Evolutionary conservation across 2,113 vertebrate genomes (phyloP).

Genomic region (Chionodraco myersi): DNA sequence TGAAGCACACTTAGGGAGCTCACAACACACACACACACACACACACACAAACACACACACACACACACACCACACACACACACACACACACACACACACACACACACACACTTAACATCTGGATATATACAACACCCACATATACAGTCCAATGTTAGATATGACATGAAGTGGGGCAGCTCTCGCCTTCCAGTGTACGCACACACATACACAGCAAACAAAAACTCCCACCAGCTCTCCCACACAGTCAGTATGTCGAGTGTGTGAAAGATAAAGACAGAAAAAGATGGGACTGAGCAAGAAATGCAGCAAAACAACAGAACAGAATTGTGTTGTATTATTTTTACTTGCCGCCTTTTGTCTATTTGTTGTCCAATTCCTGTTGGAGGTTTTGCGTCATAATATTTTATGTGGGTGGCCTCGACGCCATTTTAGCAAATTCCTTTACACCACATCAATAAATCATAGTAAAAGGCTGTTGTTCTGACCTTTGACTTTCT

Average conservation of each 20-base stretch:
- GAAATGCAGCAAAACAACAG: not conserved
- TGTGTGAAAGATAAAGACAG: slow-evolving; percentile 16
- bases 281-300: slow-evolving; percentile 1
- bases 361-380: not conserved
- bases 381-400: too few species aligned
- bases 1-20: slow-evolving; percentile 43
- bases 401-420: not conserved
- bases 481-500: slow-evolving; percentile 16
- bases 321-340: not conserved
- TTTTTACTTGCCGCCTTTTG: not conserved
- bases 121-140: slow-evolving; percentile 20
- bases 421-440: not conserved
- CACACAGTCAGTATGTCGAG: slow-evolving; percentile 50
- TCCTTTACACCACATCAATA: not conserved
- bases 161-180: slow-evolving; percentile 29
- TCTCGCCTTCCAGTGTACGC: not conserved
- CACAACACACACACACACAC: slow-evolving; percentile 27
- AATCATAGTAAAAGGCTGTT: not conserved
- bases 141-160: slow-evolving; percentile 13
- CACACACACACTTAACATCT: slow-evolving; percentile 20
- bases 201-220: slow-evolving; percentile 28
- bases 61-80: slow-evolving; percentile 10
- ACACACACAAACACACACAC: too few species aligned
- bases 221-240: slow-evolving; percentile 60
- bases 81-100: not conserved